phyloP scores from a whole-genome alignment of 2,797 vertebrate genomes.

The Chelon auratus region DNA sequence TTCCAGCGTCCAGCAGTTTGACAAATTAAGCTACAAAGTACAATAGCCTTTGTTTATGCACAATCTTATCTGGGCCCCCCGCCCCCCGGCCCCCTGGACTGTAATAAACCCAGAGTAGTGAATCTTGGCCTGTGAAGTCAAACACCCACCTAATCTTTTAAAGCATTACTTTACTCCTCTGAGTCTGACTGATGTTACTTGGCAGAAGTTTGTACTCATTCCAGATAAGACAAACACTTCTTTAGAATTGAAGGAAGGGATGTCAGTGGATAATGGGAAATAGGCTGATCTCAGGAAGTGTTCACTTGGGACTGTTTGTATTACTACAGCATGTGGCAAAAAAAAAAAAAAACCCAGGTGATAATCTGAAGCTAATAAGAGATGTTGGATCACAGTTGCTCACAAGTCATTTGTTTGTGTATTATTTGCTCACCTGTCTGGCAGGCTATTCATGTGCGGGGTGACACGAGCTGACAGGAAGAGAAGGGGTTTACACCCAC shows the following conservation, averaged over 20 bases:
- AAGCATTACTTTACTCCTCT: conserved; percentile 24
- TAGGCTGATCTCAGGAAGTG: conserved; percentile 18
- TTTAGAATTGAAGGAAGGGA: conserved; percentile 44
- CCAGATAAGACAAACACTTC: conserved; percentile 54
- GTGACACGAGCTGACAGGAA: conserved; percentile 8
- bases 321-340: conserved; percentile 29
- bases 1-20: conserved; percentile 48
- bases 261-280: conserved; percentile 34
- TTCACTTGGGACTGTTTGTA: conserved; percentile 13
- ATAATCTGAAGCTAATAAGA: conserved; percentile 43
- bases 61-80: conserved; percentile 70
- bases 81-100: conserved; percentile 22
- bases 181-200: conserved; percentile 38
- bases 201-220: conserved; percentile 11
- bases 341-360: conserved; percentile 1
- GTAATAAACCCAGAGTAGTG: conserved; percentile 51
- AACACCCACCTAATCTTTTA: conserved; percentile 26
- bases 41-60: conserved; percentile 68
- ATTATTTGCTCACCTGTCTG: conserved; percentile 30
- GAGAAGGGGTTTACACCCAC: conserved; percentile 28
- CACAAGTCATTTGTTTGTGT: conserved; percentile 13
- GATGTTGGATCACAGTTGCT: conserved; percentile 37
- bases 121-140: conserved; percentile 24
- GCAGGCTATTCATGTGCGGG: neutral
- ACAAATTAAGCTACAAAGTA: conserved; percentile 48